These are phyloP conservation scores for Epirrhoe tristata DNA, from an alignment of 2,888 invertebrate species.

Conservation along the genomic window DNA sequence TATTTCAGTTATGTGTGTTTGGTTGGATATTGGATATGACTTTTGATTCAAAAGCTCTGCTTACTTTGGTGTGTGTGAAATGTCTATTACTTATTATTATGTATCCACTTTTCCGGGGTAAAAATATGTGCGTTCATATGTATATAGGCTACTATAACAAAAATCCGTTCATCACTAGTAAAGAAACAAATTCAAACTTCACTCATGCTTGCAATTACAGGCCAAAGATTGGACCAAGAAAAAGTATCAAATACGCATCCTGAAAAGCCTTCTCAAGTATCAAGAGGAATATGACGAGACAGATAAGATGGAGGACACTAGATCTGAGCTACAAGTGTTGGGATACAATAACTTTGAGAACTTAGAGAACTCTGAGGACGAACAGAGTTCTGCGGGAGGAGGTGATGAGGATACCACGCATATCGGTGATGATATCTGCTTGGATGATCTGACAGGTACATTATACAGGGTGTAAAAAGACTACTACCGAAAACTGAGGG, in stretches of 20 bases:
- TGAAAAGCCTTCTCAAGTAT: slow-evolving; percentile 84
- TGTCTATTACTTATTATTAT: too few relatives aligned
- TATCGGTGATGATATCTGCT: slow-evolving; percentile 89
- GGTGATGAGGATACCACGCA: slow-evolving; percentile 86
- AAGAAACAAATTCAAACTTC: too few relatives aligned
- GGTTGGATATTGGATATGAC: too few relatives aligned
- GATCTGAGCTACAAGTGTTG: slow-evolving; percentile 78
- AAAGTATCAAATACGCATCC: slow-evolving; percentile 86
- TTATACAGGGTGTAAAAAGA: too few relatives aligned
- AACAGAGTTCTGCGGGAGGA: slow-evolving; percentile 77
- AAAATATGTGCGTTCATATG: too few relatives aligned
- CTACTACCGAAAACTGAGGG: too few relatives aligned
- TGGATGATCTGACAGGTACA: slow-evolving; percentile 90
- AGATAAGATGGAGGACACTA: slow-evolving; percentile 81
- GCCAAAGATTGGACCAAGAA: slow-evolving; percentile 81
- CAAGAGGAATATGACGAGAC: slow-evolving; percentile 83
- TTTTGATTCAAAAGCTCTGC: too few relatives aligned
- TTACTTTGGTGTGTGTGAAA: too few relatives aligned
- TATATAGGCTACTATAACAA: too few relatives aligned
- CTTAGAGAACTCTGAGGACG: slow-evolving; percentile 79
- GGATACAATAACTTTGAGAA: slow-evolving; percentile 76
- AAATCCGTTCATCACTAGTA: too few relatives aligned
- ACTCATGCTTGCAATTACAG: slow-evolving; percentile 46
- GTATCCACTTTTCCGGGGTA: too few relatives aligned
- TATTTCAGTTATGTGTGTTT: too few relatives aligned